Conservation (phyloP, 2,888 invertebrate genomes). For the Athalia circularis region DNA sequence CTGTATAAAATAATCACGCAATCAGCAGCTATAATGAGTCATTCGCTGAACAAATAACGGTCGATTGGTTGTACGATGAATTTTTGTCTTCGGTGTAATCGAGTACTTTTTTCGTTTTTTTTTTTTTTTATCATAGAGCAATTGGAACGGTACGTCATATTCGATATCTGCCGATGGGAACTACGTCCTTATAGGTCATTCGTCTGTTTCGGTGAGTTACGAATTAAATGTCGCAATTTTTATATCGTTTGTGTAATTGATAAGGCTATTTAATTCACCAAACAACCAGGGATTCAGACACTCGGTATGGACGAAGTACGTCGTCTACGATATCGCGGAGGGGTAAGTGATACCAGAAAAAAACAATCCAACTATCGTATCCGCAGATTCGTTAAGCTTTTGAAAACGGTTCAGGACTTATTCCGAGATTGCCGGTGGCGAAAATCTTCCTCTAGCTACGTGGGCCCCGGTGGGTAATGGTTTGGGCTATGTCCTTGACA, state of each 20-base stretch:
- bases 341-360: conserved; percentile 72
- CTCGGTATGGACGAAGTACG: conserved; percentile 80
- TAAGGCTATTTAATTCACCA: not conserved
- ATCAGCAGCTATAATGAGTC: too few relatives aligned
- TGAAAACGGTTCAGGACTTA: conserved; percentile 69
- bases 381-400: conserved; percentile 22
- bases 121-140: conserved; percentile 2
- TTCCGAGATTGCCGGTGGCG: conserved; percentile 75
- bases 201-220: conserved; percentile 61
- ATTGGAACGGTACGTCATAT: conserved; percentile 51
- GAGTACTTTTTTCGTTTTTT: not conserved
- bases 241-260: not conserved
- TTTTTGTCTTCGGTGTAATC: not conserved
- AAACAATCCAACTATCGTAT: conserved; percentile 29
- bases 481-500: conserved; percentile 81
- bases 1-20: too few relatives aligned
- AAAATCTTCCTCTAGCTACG: conserved; percentile 79
- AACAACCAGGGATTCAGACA: conserved; percentile 79
- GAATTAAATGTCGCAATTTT: not conserved
- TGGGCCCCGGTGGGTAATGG: conserved; percentile 77
- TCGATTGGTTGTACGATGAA: not conserved
- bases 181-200: conserved; percentile 66
- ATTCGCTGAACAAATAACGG: not conserved
- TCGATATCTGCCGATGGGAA: conserved; percentile 66
- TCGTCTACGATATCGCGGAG: conserved; percentile 78